These are phyloP conservation scores for Channa argus DNA, from an alignment of 2,113 vertebrate species.

Conservation along the genomic window DNA sequence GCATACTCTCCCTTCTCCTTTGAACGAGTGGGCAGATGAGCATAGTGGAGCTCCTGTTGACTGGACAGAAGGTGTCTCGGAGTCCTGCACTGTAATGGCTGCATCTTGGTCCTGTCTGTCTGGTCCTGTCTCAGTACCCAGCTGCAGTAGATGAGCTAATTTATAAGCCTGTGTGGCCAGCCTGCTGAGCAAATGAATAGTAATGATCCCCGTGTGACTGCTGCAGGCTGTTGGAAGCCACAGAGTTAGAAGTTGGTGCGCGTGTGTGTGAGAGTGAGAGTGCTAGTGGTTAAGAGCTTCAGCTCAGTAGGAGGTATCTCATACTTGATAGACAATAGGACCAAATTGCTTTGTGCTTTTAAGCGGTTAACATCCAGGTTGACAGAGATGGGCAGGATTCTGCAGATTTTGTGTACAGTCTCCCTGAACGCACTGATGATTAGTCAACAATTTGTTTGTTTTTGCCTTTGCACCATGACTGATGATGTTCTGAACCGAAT, in stretches of 20 bases:
- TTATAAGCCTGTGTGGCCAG: conserved; percentile 73
- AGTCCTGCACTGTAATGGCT: conserved; percentile 46
- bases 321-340: conserved; percentile 8
- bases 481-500: conserved; percentile 44
- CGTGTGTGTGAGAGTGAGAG: conserved; percentile 10
- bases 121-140: conserved; percentile 58
- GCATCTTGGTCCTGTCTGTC: conserved; percentile 19
- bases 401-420: not conserved
- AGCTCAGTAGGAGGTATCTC: conserved; percentile 42
- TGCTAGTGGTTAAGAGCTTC: conserved; percentile 19
- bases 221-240: conserved; percentile 65
- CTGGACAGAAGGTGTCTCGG: conserved; percentile 64
- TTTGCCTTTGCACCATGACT: conserved; percentile 39
- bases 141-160: conserved; percentile 71
- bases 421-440: conserved; percentile 21
- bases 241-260: conserved; percentile 26
- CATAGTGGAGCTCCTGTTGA: conserved; percentile 55
- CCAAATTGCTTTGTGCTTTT: conserved; percentile 16
- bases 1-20: conserved; percentile 14
- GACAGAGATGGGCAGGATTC: conserved; percentile 29
- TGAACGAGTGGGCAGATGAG: conserved; percentile 38
- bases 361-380: conserved; percentile 47
- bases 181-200: conserved; percentile 82
- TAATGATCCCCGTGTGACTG: conserved; percentile 74
- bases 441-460: conserved; percentile 55